Evolutionary conservation across 2,797 vertebrate genomes (phyloP), one percentile per base, ranked within the genome.

Genomic region (Catostomus latipinnis): DNA sequence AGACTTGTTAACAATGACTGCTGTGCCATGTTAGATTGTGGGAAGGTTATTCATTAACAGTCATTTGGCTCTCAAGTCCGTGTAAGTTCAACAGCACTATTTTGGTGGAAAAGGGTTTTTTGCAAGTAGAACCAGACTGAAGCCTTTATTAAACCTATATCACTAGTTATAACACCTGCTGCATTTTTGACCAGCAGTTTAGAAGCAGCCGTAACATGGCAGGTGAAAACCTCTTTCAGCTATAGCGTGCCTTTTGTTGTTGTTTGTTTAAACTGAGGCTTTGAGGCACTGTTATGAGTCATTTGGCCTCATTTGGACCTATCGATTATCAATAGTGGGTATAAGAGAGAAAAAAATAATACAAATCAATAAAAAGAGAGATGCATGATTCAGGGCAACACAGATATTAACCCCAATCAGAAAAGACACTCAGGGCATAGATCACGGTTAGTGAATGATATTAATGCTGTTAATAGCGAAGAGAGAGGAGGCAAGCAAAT

Each of bases 381-480:
- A 18, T 6, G 5, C 8, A 18, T 73, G 70, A 72, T 43, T 43
- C 52, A 45, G 13, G 14, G 14, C 34, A 72, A 22, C 9, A 43
- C 13, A 52, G 45, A 72, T 45, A 80, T 78, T 53, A 62, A 68
- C 46, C 54, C 56, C 16, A 45, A 52, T 22, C 62, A 68, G 48
- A 76, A 49, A 62, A n/a, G 9, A 57, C n/a, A 71, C 18, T 71
- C 10, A 65, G 14, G 48, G 18, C 63, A 34, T 48, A 61, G 62
- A 62, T 34, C 56, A 58, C 77, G 18, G 66, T 78, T 82, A 82
- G 78, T 50, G 61, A 72, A 66, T 22, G 53, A 57, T 2, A 43
- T 62, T 50, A 65, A 77, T 22, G 57, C 22, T 50, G 65, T 16
- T 14, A 71, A 62, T 11, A 61, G 66, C 46, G 6, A 50, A 63